Base-by-base conservation (phyloP, 2,888 invertebrate species). In the Phrixothrix hirtus region DNA sequence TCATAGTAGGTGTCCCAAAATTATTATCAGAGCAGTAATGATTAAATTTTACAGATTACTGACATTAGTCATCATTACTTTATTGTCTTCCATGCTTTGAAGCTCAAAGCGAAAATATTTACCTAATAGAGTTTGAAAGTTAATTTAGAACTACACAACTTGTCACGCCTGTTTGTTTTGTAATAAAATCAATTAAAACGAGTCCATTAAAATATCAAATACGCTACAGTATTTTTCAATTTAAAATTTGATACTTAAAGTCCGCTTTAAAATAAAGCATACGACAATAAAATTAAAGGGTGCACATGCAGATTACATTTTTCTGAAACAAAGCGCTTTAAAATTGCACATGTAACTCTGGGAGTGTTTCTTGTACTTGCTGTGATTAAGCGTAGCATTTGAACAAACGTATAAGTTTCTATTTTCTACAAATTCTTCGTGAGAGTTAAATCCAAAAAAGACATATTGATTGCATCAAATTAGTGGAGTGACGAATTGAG, bases 11-110 rank as follows among this genome's bases (percentile, higher is more conserved):
- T 57, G 37, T 57, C 55, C 55, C 57, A 56, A 57, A 59, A 62
- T 61, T 55, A 60, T 59, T 61, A 56, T 49, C 56, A 56, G 60
- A 63, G 54, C 60, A 54, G 60, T 61, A 60, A 59, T 60, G 61
- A 62, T 60, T 63, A 62, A 59, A 60, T 60, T 57, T n/a, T 57
- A 53, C 30, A 45, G 42, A 50, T 55, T 41, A 51, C 44, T 29
- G 42, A 42, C 52, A 55, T 55, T 38, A 32, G 27, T 48, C 47
- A 43, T 53, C 21, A 7, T 21, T 21, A 5, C 3, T 34, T 31
- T 31, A n/a, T n/a, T n/a, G n/a, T n/a, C n/a, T n/a, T n/a, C n/a
- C n/a, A n/a, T n/a, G n/a, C n/a, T n/a, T n/a, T n/a, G n/a, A n/a
- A n/a, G n/a, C n/a, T n/a, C n/a, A n/a, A n/a, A n/a, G n/a, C n/a